Base-by-base conservation (phyloP, 2,797 vertebrate species). In the Ambastaia sidthimunki region DNA sequence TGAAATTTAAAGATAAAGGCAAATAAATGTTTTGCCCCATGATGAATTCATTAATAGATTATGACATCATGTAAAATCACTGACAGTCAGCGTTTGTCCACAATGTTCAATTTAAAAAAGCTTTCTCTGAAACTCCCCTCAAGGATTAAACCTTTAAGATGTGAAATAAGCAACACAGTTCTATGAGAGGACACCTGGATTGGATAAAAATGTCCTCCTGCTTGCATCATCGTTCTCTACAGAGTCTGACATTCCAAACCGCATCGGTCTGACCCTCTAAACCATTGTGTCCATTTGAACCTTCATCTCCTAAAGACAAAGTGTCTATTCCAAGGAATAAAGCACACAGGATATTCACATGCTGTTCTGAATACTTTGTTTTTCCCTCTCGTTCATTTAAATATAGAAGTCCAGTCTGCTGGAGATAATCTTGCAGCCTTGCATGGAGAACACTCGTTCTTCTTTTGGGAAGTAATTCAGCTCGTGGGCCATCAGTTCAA, bases 361-460 rank as follows among this genome's bases (percentile, higher is more conserved):
- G 77, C 15, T 1, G 19, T 71, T 50, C 18, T 41, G 10, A 21
- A 37, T 18, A 48, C 31, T 65, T 34, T 44, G 15, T 31, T 82
- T 28, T 28, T 19, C 12, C 19, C 1, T 59, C 15, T 34, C 3
- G 9, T 47, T 69, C 3, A n/a, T 13, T 80, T 68, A 88, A 85
- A 91, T 92, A 0, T 95, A 94, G 88, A 95, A 95, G 85, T 96
- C 90, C 86, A 98, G 50, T 82, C 95, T 95, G 79, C 93, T 92
- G 80, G 92, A 90, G 66, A 98, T 96, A 0, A 95, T 94, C 90
- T 99, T 99, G 90, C 97, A 99, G 90, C 97, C 97, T 88, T 96
- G 95, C 83, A 93, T 93, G 0, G 97, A 94, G 85, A 94, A 99
- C 82, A 97, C 87, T 16, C 91, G 90, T 80, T 96, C 94, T 0